phyloP scores from a whole-genome alignment of 2,113 vertebrate species.

The Cottus gobio region DNA sequence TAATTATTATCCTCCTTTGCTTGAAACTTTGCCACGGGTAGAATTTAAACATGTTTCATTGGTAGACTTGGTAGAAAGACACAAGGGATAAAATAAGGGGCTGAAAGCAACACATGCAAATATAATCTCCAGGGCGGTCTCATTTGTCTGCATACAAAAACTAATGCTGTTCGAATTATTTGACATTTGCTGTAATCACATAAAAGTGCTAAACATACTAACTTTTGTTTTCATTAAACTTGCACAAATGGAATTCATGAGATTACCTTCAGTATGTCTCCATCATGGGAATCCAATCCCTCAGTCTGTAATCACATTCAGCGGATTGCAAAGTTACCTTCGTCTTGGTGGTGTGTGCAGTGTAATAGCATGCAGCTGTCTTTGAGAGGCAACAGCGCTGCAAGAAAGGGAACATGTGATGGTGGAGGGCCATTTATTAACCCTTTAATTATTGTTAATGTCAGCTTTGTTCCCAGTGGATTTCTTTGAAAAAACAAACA shows the following conservation, averaged over 20 bases:
- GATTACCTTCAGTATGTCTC: conserved; percentile 3
- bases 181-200: neutral
- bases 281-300: neutral
- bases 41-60: neutral
- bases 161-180: neutral
- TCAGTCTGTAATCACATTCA: conserved; percentile 14
- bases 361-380: too few relatives aligned
- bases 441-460: conserved; percentile 10
- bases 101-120: neutral
- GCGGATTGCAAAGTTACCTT: conserved; percentile 4
- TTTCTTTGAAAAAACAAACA: neutral
- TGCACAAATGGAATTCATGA: conserved; percentile 13
- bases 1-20: neutral
- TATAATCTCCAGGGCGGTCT: neutral
- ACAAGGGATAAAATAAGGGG: neutral
- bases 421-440: neutral
- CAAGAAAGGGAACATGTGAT: conserved; percentile 15
- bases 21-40: neutral
- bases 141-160: neutral
- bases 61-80: neutral
- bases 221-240: conserved; percentile 7
- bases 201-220: neutral
- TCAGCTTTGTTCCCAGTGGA: neutral
- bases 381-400: neutral
- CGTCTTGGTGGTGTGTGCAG: conserved; percentile 1